A percentile compares a stretch with the other conserved stretches of the same genome.
Evolutionary conservation across 2,113 vertebrate genomes (phyloP).

Genomic region (Pontoporia blainvillei): DNA sequence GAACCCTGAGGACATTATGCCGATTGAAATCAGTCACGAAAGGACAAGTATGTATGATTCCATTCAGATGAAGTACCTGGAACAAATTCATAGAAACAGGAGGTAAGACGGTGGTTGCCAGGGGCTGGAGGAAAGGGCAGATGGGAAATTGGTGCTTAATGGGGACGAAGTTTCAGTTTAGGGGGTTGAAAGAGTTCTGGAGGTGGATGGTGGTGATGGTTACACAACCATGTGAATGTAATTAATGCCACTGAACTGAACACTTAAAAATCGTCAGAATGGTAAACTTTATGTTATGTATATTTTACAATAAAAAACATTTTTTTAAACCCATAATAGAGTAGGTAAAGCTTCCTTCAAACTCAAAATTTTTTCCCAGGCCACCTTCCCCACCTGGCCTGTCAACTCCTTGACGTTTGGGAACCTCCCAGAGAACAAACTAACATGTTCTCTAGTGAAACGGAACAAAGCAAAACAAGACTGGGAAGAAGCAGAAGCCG

Average conservation of each 20-base stretch:
- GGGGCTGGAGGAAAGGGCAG: neutral
- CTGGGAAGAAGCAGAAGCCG: neutral
- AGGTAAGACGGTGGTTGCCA: neutral
- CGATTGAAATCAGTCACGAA: neutral
- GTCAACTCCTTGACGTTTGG: neutral
- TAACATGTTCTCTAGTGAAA: neutral
- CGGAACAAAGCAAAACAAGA: neutral
- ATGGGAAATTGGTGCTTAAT: neutral
- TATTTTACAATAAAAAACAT: neutral
- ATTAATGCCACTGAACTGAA: no score
- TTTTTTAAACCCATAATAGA: neutral
- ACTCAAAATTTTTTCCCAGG: neutral
- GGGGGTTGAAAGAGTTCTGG: no score
- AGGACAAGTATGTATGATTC: neutral
- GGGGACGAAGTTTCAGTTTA: neutral
- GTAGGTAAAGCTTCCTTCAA: neutral
- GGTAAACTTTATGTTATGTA: neutral
- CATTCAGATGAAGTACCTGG: accelerated
- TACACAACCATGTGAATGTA: accelerated
- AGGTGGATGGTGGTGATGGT: accelerated
- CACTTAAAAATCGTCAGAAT: neutral
- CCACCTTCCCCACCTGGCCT: neutral
- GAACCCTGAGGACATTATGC: neutral
- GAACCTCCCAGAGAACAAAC: neutral
- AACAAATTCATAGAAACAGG: neutral